phyloP scores from a whole-genome alignment of 2,888 invertebrate species.

The Bugula neritina region DNA sequence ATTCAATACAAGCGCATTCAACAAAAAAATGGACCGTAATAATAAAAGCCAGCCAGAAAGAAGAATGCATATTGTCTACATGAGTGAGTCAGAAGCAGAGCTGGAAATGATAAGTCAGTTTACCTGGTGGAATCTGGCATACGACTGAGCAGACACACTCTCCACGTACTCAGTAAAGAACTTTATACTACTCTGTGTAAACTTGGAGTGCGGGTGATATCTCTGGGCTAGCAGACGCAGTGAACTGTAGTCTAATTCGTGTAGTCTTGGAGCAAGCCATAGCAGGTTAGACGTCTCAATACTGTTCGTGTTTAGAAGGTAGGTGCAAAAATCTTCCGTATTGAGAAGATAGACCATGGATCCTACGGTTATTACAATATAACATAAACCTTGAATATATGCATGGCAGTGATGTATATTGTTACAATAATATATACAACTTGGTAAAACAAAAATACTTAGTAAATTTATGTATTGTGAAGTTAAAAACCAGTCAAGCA shows the following conservation, averaged over 20 bases:
- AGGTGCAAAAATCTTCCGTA: constrained; percentile 15
- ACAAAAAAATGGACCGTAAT: no score
- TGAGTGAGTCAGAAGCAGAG: no score
- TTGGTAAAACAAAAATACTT: no score
- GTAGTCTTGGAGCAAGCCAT: not conserved
- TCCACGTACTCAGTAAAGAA: not conserved
- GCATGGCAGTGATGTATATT: no score
- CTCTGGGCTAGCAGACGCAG: not conserved
- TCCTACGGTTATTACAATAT: no score
- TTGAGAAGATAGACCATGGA: not conserved
- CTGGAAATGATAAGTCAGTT: no score
- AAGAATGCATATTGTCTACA: no score
- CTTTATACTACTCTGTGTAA: not conserved
- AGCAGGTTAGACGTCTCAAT: not conserved
- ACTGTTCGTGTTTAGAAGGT: not conserved
- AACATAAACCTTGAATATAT: no score
- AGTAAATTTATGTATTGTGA: no score
- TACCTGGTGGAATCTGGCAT: not conserved
- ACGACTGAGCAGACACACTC: not conserved
- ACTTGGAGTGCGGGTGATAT: constrained; percentile 23
- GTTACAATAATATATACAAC: constrained; percentile 6
- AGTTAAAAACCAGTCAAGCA: no score
- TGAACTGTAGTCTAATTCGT: not conserved
- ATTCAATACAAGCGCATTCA: no score
- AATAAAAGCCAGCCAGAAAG: no score